Conservation (phyloP, 2,797 vertebrate species). For the Enteromius anoplus region DNA sequence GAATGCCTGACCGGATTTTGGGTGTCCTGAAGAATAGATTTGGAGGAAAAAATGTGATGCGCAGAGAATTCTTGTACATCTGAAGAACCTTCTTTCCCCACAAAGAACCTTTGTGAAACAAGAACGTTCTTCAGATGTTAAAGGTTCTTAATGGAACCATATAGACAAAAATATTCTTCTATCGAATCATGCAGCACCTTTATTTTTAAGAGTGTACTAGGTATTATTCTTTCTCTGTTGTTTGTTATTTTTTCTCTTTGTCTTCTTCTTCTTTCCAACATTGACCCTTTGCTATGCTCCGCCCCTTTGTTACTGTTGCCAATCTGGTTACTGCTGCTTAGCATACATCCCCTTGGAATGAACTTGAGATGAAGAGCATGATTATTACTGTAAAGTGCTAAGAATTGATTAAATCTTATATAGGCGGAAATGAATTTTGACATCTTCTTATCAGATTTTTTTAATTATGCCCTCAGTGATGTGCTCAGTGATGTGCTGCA, state of each 20-base stretch:
- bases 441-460: not conserved
- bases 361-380: not conserved
- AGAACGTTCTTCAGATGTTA: too few relatives aligned
- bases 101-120: too few relatives aligned
- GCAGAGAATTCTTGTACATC: not conserved
- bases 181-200: too few relatives aligned
- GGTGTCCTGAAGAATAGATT: slow-evolving; percentile 8
- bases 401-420: not conserved
- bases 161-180: too few relatives aligned
- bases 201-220: not conserved
- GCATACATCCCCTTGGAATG: not conserved
- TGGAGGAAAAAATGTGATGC: not conserved
- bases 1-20: slow-evolving; percentile 10
- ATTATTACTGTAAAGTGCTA: not conserved
- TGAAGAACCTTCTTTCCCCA: too few relatives aligned
- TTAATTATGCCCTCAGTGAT: not conserved
- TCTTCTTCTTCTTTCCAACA: not conserved
- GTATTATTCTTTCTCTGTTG: not conserved
- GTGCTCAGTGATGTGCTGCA: not conserved
- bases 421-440: not conserved
- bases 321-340: not conserved
- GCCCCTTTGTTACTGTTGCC: not conserved
- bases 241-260: not conserved
- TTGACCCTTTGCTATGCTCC: not conserved
- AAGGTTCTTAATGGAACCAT: too few relatives aligned